Conservation (phyloP, 2,888 invertebrate genomes). For the Hirtodrosophila trivittata region DNA sequence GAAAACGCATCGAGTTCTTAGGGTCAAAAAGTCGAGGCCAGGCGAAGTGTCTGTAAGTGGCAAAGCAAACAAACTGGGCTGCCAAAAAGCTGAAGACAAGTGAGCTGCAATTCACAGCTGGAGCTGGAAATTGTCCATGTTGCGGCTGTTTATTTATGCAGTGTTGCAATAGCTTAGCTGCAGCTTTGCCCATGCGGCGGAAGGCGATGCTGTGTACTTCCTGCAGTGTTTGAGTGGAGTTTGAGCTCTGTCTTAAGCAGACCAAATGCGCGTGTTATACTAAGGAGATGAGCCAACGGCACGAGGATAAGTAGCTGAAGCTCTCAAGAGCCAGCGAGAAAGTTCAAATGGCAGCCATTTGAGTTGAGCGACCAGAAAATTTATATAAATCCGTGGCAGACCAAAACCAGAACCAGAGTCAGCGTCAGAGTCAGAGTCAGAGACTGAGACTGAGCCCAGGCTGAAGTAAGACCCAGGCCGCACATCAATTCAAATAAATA, state of each 20-base stretch:
- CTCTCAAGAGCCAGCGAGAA: constrained; percentile 27
- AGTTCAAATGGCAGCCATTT: constrained; percentile 52
- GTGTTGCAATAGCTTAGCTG: constrained; percentile 20
- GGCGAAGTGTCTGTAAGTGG: constrained; percentile 28
- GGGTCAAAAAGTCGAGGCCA: constrained; percentile 27
- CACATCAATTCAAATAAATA: constrained; percentile 80
- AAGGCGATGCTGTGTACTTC: too few relatives aligned
- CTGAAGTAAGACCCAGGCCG: constrained; percentile 38
- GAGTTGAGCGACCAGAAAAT: constrained; percentile 56
- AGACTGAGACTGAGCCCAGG: neutral
- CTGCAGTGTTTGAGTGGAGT: too few relatives aligned
- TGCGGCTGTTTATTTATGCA: constrained; percentile 44
- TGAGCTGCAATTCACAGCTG: constrained; percentile 2
- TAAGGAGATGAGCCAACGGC: constrained; percentile 5
- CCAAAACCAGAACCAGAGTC: constrained; percentile 14
- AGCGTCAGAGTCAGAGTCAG: neutral
- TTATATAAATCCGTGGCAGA: constrained; percentile 66
- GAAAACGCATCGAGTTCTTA: neutral
- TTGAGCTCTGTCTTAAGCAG: constrained; percentile 9
- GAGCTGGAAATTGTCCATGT: constrained; percentile 11
- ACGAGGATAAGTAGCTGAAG: neutral
- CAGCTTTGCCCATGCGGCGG: neutral
- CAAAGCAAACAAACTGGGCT: constrained; percentile 35
- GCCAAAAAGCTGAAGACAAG: constrained; percentile 9
- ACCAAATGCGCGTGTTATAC: neutral